These are phyloP conservation scores for Lepus oiostolus DNA, from an alignment of 2,797 vertebrate species.

Conservation along the genomic window DNA sequence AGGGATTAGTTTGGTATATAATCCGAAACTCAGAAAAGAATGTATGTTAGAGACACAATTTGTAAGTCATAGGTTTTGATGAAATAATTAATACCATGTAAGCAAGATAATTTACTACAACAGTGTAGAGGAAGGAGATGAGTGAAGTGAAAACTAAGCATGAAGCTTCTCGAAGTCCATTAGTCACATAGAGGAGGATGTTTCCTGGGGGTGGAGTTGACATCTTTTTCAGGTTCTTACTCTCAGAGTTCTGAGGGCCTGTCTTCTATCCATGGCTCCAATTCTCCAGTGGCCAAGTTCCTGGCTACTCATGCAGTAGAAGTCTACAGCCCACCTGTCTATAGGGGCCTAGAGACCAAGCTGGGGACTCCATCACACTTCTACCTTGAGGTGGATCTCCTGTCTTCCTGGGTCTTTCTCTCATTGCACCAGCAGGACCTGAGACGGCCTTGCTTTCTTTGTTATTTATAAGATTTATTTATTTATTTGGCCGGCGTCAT, in stretches of 20 bases:
- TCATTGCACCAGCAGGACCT: background rate
- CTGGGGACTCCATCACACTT: background rate
- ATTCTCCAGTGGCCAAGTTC: background rate
- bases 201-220: background rate
- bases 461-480: too few relatives aligned
- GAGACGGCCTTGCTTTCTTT: background rate
- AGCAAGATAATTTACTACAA: background rate
- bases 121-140: background rate
- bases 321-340: background rate
- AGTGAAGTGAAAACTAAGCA: background rate
- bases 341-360: background rate
- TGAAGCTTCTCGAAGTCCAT: background rate
- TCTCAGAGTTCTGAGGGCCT: background rate
- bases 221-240: background rate
- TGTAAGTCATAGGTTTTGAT: background rate
- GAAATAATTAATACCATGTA: background rate
- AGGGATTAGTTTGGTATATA: background rate
- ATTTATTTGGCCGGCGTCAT: too few relatives aligned
- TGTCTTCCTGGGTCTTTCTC: background rate
- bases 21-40: background rate
- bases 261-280: background rate
- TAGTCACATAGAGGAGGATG: background rate
- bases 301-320: rapidly evolving
- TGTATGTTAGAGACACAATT: background rate
- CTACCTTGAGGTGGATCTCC: background rate